Percentiles rank a stretch among this genome's conserved stretches.
Evolutionary conservation across 2,888 invertebrate species (phyloP).

Genomic region (Halocaridina rubra): DNA sequence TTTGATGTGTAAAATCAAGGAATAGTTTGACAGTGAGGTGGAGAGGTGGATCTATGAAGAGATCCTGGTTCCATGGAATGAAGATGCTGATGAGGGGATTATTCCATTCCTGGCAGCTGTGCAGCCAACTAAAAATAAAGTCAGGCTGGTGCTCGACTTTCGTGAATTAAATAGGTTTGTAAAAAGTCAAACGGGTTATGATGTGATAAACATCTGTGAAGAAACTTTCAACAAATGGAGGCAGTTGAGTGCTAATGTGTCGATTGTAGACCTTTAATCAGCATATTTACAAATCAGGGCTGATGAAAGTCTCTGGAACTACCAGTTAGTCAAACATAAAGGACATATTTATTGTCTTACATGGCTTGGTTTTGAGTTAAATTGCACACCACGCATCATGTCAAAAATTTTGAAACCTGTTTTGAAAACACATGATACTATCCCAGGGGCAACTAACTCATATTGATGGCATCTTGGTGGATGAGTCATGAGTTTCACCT

Average conservation of each 20-base stretch:
- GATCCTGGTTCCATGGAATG: slow-evolving; percentile 1
- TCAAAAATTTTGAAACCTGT: no score
- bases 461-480: no score
- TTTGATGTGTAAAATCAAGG: not conserved
- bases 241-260: not conserved
- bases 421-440: no score
- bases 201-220: not conserved
- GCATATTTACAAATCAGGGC: not conserved
- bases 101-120: not conserved
- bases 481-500: no score
- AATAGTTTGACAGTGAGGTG: not conserved
- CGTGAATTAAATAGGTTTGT: slow-evolving; percentile 6
- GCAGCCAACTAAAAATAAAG: not conserved
- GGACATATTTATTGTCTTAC: no score
- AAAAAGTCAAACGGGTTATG: slow-evolving; percentile 18
- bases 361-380: no score
- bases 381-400: no score
- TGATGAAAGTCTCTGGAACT: not conserved
- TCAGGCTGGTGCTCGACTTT: slow-evolving; percentile 14
- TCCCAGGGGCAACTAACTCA: no score
- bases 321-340: slow-evolving; percentile 4
- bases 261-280: slow-evolving; percentile 17
- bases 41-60: slow-evolving; percentile 4
- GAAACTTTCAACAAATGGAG: no score
- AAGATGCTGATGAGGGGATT: not conserved